These are phyloP conservation scores for Apodemus agrarius DNA, from an alignment of 2,797 vertebrate genomes.

Conservation along the genomic window DNA sequence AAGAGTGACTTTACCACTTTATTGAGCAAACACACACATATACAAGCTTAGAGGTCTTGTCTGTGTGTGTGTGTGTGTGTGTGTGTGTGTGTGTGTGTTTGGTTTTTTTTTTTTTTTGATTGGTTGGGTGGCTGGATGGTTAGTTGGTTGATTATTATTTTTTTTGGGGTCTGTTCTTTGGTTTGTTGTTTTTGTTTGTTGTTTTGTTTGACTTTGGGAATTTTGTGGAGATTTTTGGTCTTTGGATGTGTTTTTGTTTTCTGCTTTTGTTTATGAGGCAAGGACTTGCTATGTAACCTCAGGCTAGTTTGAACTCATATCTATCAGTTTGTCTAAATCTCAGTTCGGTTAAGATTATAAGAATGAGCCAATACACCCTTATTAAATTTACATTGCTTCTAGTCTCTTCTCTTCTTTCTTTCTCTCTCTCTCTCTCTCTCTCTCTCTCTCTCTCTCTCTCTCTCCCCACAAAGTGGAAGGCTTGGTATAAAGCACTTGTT, in stretches of 20 bases:
- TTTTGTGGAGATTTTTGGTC: neutral
- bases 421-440: neutral
- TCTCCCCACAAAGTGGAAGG: neutral
- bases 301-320: neutral
- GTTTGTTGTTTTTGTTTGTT: neutral
- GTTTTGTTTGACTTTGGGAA: neutral
- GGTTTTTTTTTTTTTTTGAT: neutral
- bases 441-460: neutral
- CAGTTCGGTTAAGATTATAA: neutral
- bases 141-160: neutral
- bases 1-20: neutral
- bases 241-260: neutral
- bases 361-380: neutral
- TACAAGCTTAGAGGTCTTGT: neutral
- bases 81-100: too few relatives aligned
- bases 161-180: neutral
- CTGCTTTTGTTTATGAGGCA: neutral
- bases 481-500: neutral
- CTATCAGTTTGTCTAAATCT: neutral
- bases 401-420: neutral
- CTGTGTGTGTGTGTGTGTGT: too few relatives aligned
- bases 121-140: neutral
- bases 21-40: neutral
- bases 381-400: neutral
- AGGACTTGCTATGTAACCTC: neutral